These are phyloP conservation scores for Bibio marci DNA, from an alignment of 2,888 invertebrate species.

Conservation along the genomic window DNA sequence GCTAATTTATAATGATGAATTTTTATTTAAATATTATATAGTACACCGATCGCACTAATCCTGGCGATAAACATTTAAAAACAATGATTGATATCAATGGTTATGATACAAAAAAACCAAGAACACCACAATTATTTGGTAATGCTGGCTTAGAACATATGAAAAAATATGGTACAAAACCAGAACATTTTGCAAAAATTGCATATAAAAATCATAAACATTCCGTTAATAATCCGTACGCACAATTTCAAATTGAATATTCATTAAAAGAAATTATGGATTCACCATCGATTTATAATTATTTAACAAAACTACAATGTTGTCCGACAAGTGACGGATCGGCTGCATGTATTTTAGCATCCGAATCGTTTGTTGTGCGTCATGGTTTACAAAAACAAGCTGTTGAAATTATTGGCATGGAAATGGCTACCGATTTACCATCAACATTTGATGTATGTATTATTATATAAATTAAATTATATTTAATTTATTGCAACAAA, in stretches of 20 bases:
- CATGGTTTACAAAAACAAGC: constrained; percentile 70
- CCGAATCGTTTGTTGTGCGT: constrained; percentile 65
- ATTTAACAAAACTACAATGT: constrained; percentile 82
- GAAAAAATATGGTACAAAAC: constrained; percentile 82
- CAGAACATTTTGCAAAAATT: constrained; percentile 91
- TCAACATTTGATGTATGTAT: constrained; percentile 70
- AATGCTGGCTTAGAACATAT: constrained; percentile 86
- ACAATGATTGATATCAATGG: constrained; percentile 71
- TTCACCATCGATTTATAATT: constrained; percentile 77
- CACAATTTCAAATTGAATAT: constrained; percentile 55
- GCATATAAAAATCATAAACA: constrained; percentile 97
- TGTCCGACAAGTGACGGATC: constrained; percentile 92
- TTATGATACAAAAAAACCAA: constrained; percentile 59
- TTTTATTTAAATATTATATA: constrained; percentile 15
- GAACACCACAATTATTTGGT: constrained; percentile 84
- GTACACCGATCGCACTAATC: constrained; percentile 70
- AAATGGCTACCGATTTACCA: constrained; percentile 86
- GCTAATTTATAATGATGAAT: no score
- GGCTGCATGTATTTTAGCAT: constrained; percentile 74
- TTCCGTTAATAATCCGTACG: constrained; percentile 62
- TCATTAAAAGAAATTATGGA: constrained; percentile 76
- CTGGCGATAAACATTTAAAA: constrained; percentile 68
- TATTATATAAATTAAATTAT: constrained; percentile 40
- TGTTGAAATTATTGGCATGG: constrained; percentile 91
- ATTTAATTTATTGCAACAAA: background rate